Conservation (phyloP, 2,113 vertebrate species). For the Lamprologus tigripictilis region DNA sequence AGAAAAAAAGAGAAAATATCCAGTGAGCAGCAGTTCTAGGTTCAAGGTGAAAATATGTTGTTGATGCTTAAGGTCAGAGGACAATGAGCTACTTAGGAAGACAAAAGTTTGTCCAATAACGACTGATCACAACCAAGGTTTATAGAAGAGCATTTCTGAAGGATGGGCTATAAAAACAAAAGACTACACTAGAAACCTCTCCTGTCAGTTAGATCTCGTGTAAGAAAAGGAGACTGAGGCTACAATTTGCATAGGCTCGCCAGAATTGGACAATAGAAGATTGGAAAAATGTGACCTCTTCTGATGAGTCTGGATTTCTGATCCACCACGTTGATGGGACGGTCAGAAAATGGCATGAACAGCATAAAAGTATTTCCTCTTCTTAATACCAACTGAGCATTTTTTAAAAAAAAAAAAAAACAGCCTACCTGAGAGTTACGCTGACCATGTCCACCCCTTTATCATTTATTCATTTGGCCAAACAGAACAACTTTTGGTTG, state of each 20-base stretch:
- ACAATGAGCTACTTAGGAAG: background rate
- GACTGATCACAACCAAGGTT: background rate
- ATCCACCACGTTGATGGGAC: background rate
- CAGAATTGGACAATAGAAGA: background rate
- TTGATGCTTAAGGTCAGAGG: background rate
- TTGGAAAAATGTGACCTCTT: fast-evolving
- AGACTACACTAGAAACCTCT: background rate
- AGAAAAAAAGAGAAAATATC: background rate
- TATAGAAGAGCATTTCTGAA: background rate
- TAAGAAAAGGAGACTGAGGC: background rate
- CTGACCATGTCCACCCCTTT: background rate
- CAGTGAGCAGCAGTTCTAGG: background rate
- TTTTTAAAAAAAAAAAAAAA: fast-evolving
- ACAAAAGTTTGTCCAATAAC: background rate
- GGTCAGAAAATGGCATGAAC: background rate
- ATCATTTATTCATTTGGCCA: background rate
- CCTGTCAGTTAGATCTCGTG: background rate
- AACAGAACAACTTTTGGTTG: background rate
- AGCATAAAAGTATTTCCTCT: background rate
- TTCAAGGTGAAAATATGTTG: background rate
- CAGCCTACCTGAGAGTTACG: background rate
- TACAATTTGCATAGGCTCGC: fast-evolving
- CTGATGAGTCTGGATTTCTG: background rate
- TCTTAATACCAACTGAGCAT: background rate
- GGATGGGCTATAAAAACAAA: background rate